Evolutionary conservation across 2,113 vertebrate species (phyloP), one percentile per base, ranked within the genome.

Genomic region (Talpa occidentalis): DNA sequence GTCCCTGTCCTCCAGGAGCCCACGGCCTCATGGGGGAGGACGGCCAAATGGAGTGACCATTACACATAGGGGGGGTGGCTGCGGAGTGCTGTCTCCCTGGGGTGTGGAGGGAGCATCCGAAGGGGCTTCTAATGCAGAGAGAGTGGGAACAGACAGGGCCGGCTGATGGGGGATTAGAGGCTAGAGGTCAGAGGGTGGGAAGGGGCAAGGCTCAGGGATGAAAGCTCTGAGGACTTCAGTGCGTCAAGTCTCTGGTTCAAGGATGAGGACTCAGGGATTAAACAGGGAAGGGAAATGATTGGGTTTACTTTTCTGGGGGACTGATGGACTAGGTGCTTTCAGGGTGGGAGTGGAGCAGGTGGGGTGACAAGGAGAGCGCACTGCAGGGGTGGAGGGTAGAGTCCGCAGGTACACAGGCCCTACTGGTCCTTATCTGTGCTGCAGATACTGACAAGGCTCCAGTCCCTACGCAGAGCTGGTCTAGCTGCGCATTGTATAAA

Each of bases 371-470:
- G 47, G 14, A 47, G 47, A 10, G 40, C 47, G 77, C 11, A 11
- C 26, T 8, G 1, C 32, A 0, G 1, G 11, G 4, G 15, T 35
- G 52, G 3, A 14, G 21, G 28, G 70, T 12, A 37, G n/a, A 11
- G 15, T 14, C 83, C 1, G 11, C 10, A 35, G 70, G 16, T 10
- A 16, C 4, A 1, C 2, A 0, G 44, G 62, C 35, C 60, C 16
- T 3, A 10, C 47, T 15, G 2, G 6, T 5, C 73, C 37, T 28
- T 11, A 3, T 10, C 15, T 52, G 49, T 17, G 15, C 49, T 16
- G 49, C 21, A 42, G 10, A 26, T n/a, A 16, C 14, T 12, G 15
- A 49, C 0, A 0, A n/a, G 2, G 59, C 11, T 0, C 70, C 3
- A 0, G 16, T 19, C 16, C 21, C 59, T 24, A 2, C n/a, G 26